Base-by-base conservation (phyloP, 92 coral and sea anemone genomes). In the Pocillopora meandrina region DNA sequence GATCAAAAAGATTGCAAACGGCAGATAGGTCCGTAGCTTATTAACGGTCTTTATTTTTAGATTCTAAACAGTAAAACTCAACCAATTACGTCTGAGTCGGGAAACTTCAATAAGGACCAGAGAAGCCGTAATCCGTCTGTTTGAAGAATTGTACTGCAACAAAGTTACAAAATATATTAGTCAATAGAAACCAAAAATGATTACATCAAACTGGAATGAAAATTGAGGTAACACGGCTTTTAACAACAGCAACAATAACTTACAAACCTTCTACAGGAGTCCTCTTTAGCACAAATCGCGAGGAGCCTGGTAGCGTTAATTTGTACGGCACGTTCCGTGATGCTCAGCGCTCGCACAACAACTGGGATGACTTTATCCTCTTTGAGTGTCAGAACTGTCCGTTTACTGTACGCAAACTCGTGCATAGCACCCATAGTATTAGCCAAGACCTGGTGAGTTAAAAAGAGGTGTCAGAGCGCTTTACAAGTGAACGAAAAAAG, bases 21-120 rank as follows among this genome's bases (percentile, higher is more conserved):
- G 8, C 52, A 42, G 52, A 2, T 42, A 3, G 52, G 52, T 42
- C 8, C 8, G 52, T 42, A 42, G 52, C 52, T 42, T 42, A 42
- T 42, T 42, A 3, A 42, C 52, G 8, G 52, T 42, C 52, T 42
- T 42, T 42, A 7, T 42, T 42, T 3, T 7, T 42, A 7, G 8
- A 42, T 42, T 42, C 52, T 42, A 42, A 42, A 42, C 52, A 42
- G 52, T 42, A 42, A 42, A 14, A 67, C 20, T 8, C 12, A 1
- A 2, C 18, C 14, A 36, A 63, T 77, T 69, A 96, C 98, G 95
- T 92, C 73, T 15, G 91, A 85, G 36, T 93, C 89, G 12, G 88
- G 86, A 33, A 83, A 90, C 90, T 96, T 96, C 15, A 96, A 68
- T 76, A 91, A 87, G 23, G 98, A 96, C 98, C 98, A 96, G 19